Evolutionary conservation across 2,113 vertebrate species (phyloP), one percentile per base, ranked within the genome.

Genomic region (Lepidothrix coronata): DNA sequence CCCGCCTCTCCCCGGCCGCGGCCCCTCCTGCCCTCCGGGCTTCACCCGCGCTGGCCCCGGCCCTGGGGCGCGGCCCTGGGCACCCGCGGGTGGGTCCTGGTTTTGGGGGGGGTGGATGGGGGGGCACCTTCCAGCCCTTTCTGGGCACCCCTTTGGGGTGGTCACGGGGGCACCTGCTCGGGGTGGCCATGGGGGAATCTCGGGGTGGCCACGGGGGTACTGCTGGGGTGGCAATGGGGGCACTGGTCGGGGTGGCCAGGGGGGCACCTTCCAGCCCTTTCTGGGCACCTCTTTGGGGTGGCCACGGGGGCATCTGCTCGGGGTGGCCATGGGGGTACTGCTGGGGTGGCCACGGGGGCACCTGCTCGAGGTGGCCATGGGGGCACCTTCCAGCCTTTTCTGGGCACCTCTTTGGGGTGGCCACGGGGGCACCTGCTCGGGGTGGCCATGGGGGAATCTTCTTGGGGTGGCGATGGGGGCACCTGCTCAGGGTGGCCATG

Each of bases 151-250:
- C 37, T 37, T 37, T 37, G 37, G 37, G 37, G 37, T 37, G 37
- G 37, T 9, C 37, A 37, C 37, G 37, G 37, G 37, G 37, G 37
- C 37, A 37, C 37, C 37, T 17, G 65, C 54, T n/a, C 0, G 3
- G 52, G 66, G 63, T 0, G 10, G 63, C 25, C 9, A 0, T 0
- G 24, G 44, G 87, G 87, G 14, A 51, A 25, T 37, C 37, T 37
- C 63, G 0, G 1, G 6, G 43, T 6, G 51, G 1, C 5, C 0
- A 18, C 10, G 25, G 3, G 52, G 66, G 63, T 9, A 37, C 37
- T n/a, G n/a, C n/a, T n/a, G 0, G 1, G 6, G 43, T 6, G 51
- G 37, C 37, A 5, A 9, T 37, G 37, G 37, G 37, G 37, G 37
- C 37, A n/a, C n/a, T n/a, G n/a, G n/a, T n/a, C n/a, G n/a, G n/a